Base-by-base conservation (phyloP, 1,140 invertebrate genomes). In the Stegodyphus dumicola region DNA sequence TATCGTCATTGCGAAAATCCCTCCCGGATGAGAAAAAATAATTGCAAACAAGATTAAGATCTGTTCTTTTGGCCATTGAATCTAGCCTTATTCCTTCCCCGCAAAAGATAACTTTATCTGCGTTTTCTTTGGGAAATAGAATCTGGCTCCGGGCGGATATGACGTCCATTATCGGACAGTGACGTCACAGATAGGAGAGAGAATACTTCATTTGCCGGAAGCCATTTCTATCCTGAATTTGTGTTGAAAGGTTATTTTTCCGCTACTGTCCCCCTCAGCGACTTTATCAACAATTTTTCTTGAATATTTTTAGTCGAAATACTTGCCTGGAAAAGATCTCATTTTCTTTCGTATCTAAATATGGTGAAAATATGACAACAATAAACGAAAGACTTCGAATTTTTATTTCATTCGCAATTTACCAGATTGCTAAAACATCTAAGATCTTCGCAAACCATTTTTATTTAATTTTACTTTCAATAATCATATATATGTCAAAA, bases 61-160 rank as follows among this genome's bases (percentile, higher is more conserved):
- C 77, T 53, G 53, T n/a, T 67, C 77, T 70, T 79, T 54, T 6
- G 77, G 77, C 77, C n/a, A 70, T 48, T 18, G 53, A 67, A 77
- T 79, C 49, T 67, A 65, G 65, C 66, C 49, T 64, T 49, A 49
- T 66, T 71, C 13, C 66, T 13, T 7, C 18, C 9, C 48, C 48
- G 65, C 66, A 70, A 56, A 79, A 51, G 65, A 79, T 79, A 79
- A 79, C 77, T 79, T 79, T 79, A 65, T 15, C 10, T 67, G 64
- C 64, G 76, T 77, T 77, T 66, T 77, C 17, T 56, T 79, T 33
- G 77, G 75, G 77, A 79, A 79, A 79, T 79, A 56, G 77, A 79
- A 79, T 79, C 49, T 79, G 77, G 77, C 77, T 18, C 69, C 66
- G 77, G 52, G 77, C 77, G 77, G 77, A 79, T 79, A 79, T 79